Conservation (phyloP, 2,113 vertebrate species). For the Melierax canorus region DNA sequence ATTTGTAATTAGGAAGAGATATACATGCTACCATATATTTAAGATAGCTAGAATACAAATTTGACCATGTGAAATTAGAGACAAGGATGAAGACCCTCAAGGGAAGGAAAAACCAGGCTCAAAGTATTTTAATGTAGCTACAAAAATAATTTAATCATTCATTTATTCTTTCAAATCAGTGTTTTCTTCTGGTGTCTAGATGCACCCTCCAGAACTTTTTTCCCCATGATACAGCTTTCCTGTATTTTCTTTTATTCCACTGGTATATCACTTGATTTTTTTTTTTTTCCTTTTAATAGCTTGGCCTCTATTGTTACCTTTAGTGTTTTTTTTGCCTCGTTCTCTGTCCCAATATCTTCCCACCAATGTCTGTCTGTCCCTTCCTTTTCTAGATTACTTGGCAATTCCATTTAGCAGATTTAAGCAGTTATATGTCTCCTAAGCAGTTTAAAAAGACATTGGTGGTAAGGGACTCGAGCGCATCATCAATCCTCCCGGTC, state of each 20-base stretch:
- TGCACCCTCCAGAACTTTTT: neutral
- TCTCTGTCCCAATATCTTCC: neutral
- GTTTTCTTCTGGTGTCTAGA: neutral
- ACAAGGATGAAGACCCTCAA: neutral
- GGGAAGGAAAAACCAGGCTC: neutral
- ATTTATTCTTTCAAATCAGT: neutral
- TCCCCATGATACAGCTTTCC: neutral
- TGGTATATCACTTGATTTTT: neutral
- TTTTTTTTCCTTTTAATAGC: neutral
- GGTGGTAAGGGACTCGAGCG: too few species aligned
- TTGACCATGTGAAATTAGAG: neutral
- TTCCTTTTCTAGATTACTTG: neutral
- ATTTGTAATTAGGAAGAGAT: neutral
- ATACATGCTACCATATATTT: accelerated
- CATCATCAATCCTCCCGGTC: too few species aligned
- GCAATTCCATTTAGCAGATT: neutral
- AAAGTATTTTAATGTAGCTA: neutral
- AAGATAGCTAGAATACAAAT: neutral
- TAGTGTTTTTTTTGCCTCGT: neutral
- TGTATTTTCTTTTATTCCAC: neutral
- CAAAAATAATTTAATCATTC: neutral
- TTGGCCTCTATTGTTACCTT: neutral
- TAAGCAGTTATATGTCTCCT: neutral
- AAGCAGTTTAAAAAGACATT: neutral
- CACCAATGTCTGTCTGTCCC: neutral